A percentile compares a stretch with the other conserved stretches of the same genome.
Evolutionary conservation across 2,113 vertebrate species (phyloP).

Genomic region (Myodes glareolus): DNA sequence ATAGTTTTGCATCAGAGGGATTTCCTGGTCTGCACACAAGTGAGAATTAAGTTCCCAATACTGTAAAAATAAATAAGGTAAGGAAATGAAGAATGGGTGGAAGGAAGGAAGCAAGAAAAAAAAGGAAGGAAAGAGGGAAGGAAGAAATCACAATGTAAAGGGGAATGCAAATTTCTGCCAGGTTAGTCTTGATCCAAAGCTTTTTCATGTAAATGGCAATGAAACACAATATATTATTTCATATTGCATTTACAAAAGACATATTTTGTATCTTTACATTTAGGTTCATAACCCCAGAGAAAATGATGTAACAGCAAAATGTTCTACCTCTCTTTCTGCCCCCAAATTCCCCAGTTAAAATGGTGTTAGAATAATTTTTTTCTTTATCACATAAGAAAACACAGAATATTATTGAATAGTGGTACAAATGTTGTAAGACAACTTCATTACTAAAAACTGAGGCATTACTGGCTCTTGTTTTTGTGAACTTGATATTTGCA

Average conservation of each 20-base stretch:
- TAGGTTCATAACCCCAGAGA: neutral
- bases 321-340: neutral
- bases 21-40: neutral
- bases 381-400: neutral
- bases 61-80: neutral
- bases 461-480: neutral
- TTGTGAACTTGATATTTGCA: neutral
- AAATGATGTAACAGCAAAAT: neutral
- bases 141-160: neutral
- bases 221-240: neutral
- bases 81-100: neutral
- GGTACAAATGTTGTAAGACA: neutral
- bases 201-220: conserved; percentile 8
- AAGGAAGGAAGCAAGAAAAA: neutral
- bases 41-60: neutral
- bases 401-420: neutral
- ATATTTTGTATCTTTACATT: neutral
- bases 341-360: neutral
- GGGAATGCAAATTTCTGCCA: neutral
- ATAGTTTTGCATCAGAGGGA: neutral
- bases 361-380: neutral
- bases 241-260: neutral
- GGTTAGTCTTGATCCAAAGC: neutral
- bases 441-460: neutral
- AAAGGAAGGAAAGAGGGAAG: neutral